Base-by-base conservation (phyloP, 2,113 vertebrate species). In the Chrysemys picta region DNA sequence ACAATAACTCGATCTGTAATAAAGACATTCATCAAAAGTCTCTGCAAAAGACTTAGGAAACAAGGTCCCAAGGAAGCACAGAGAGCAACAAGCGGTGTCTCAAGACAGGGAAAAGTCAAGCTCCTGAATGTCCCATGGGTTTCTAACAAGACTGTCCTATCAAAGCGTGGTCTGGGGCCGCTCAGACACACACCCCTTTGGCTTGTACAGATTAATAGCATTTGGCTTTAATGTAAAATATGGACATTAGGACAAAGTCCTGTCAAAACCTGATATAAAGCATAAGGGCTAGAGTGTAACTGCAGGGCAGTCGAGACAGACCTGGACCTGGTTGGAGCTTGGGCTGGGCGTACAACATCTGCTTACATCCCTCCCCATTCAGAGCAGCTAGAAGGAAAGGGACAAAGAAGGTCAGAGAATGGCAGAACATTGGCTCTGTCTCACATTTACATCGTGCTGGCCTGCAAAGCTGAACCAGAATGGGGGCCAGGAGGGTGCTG, bases 61-160 rank as follows among this genome's bases (percentile, higher is more conserved):
- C 31, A 17, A 80, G 49, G 27, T 31, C 47, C 78, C 8, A 5
- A 35, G 8, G 29, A 47, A 14, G 27, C 45, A 10, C 13, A 49
- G 50, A 29, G 45, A 35, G 8, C 49, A 5, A 10, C 7, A 10
- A 25, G 12, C 25, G 31, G 24, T 31, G 42, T 47, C 8, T 17
- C 13, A 25, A 57, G 56, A 49, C 19, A 65, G 76, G 27, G 76
- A 45, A 47, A 47, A 22, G 45, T 11, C 10, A 25, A 42, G 76
- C 12, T 10, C 8, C 3, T 8, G 8, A 16, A 31, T 17, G 47
- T 25, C 47, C 47, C 29, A 19, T 0, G 2, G 31, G 47, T 29
- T 2, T 1, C 75, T 29, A 47, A 45, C 17, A 6, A 25, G 42
- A 27, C 75, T 8, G 1, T 29, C 14, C 47, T 35, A 21, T 16